phyloP scores from a whole-genome alignment of 2,113 vertebrate species.

The Megaceryle torquata region DNA sequence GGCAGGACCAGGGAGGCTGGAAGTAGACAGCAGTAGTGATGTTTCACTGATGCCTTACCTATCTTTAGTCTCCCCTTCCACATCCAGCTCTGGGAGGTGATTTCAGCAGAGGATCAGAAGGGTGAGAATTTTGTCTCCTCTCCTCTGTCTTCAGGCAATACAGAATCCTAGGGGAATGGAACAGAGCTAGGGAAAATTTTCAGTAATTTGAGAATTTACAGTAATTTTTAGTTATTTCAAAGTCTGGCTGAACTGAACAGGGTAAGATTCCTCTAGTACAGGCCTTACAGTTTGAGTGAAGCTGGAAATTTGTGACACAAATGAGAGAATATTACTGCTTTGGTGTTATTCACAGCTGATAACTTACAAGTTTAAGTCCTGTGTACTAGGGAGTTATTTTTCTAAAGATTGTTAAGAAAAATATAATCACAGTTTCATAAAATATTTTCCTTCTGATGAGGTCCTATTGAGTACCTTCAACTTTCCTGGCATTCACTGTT shows the following conservation, averaged over 20 bases:
- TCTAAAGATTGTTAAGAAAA: neutral
- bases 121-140: accelerated
- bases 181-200: neutral
- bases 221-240: neutral
- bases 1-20: neutral
- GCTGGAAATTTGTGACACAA: neutral
- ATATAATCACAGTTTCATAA: neutral
- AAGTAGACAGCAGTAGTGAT: neutral
- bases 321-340: neutral
- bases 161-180: neutral
- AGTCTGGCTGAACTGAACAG: neutral
- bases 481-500: neutral
- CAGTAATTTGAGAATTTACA: neutral
- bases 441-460: neutral
- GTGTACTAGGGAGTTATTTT: neutral
- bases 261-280: neutral
- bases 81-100: neutral
- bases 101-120: neutral
- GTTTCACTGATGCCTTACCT: neutral
- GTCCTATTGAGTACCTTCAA: neutral
- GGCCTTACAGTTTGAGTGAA: neutral
- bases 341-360: neutral
- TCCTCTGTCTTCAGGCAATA: neutral
- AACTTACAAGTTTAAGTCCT: neutral
- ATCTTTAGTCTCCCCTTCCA: neutral